Evolutionary conservation across 1,140 invertebrate genomes (phyloP).

Genomic region (Papilio dardanus): DNA sequence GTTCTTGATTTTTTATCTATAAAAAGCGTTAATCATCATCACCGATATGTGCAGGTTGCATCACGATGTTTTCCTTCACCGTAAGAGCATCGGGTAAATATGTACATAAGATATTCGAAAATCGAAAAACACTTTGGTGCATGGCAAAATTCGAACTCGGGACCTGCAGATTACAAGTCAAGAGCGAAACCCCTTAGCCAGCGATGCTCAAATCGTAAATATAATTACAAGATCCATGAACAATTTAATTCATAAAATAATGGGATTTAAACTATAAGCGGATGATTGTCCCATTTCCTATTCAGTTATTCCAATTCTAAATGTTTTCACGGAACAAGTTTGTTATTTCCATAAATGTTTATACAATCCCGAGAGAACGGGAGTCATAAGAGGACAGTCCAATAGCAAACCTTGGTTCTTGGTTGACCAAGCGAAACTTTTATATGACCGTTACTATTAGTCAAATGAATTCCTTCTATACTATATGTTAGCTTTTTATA

Average conservation of each 20-base stretch:
- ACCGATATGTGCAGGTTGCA: too few species aligned
- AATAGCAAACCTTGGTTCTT: neutral
- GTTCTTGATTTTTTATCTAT: too few species aligned
- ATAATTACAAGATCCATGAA: neutral
- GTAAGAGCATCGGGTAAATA: too few species aligned
- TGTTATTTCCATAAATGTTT: conserved; percentile 36
- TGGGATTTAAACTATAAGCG: conserved; percentile 1
- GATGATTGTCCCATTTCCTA: neutral
- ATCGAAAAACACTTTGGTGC: too few species aligned
- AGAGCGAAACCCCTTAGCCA: too few species aligned
- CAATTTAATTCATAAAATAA: conserved; percentile 6
- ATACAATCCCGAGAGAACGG: neutral
- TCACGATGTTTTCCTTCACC: too few species aligned
- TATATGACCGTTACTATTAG: neutral
- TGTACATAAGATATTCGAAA: too few species aligned
- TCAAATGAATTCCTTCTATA: neutral
- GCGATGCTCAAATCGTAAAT: too few species aligned
- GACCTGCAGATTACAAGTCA: too few species aligned
- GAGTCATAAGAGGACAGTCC: neutral
- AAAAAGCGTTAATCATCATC: too few species aligned
- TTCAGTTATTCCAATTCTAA: conserved; percentile 29
- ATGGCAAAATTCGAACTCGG: too few species aligned
- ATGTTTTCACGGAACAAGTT: conserved; percentile 33
- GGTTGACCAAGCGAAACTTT: neutral
- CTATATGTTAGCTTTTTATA: neutral